These are phyloP conservation scores for pig (Sus scrofa) DNA, from an alignment of 2,113 vertebrate genomes.

Conservation along the genomic window DNA sequence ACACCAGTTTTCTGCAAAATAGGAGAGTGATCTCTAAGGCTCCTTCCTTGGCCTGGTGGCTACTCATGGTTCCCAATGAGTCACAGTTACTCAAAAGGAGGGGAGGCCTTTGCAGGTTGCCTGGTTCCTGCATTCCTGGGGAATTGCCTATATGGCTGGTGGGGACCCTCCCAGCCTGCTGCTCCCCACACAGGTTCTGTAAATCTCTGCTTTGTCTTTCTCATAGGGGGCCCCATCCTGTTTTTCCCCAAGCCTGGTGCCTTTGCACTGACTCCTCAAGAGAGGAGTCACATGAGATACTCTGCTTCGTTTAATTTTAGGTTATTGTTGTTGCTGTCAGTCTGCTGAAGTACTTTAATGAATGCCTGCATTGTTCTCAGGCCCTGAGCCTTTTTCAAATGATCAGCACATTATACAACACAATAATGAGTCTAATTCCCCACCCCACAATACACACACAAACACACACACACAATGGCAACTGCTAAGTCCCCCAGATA, in stretches of 20 bases:
- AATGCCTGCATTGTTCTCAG: slow-evolving; percentile 64
- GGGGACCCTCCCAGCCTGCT: not conserved
- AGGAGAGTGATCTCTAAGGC: not conserved
- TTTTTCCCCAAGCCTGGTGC: not conserved
- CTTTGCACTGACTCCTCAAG: slow-evolving; percentile 11
- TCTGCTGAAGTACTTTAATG: slow-evolving; percentile 51
- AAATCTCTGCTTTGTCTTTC: slow-evolving; percentile 35
- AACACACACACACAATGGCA: not conserved
- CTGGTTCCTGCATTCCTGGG: not conserved
- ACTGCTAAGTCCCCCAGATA: not conserved
- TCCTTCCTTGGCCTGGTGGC: not conserved
- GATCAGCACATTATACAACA: slow-evolving; percentile 67
- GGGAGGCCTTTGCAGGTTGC: not conserved
- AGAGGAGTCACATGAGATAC: slow-evolving; percentile 26
- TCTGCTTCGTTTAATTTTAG: slow-evolving; percentile 53
- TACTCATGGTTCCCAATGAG: not conserved
- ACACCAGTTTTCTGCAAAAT: not conserved
- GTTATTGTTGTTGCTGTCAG: slow-evolving; percentile 50
- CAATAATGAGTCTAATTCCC: slow-evolving; percentile 55
- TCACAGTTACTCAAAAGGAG: not conserved
- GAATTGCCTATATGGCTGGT: not conserved
- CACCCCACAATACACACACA: not conserved
- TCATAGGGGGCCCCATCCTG: not conserved
- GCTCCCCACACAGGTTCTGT: not conserved
- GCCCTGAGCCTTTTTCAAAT: slow-evolving; percentile 42